Evolutionary conservation across 2,113 vertebrate genomes (phyloP), one percentile per base, ranked within the genome.

Genomic region (Casuarius casuarius): DNA sequence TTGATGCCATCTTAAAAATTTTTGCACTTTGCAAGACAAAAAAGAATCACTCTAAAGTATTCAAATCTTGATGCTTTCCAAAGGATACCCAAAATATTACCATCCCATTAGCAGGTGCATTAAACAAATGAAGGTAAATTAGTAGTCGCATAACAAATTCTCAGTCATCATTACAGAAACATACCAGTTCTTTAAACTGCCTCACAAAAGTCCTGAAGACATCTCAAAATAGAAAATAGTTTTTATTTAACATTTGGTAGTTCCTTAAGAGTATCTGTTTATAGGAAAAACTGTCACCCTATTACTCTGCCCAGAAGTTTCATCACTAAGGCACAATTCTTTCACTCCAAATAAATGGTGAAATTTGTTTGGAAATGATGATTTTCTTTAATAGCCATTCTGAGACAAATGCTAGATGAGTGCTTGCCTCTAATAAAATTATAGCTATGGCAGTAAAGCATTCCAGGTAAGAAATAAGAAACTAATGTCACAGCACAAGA

Each of bases 291-390:
- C 7, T 84, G 26, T 91, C 61, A 62, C 58, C 42, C 8, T 65
- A 16, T 62, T 85, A 87, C 40, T 89, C 68, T 84, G 26, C n/a
- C 72, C 78, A 94, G 78, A 84, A 91, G 65, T 25, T 31, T 76
- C 33, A 86, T 63, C n/a, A 65, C 83, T 71, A 67, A 67, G 49
- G 42, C 65, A 79, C 29, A 76, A 13, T 75, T 89, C 61, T 89
- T 92, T 94, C 85, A 68, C 22, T 84, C 48, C 22, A 59, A 94
- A 92, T 82, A 90, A 97, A 71, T 15, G 59, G 25, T 56, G 46
- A 88, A 42, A 62, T 90, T 76, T 76, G 6, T 58, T 86, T 82
- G 65, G 52, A 75, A 94, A 82, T n/a, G 1, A 28, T 51, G 2
- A 38, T 86, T 93, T 79, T 52, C 52, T 89, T 87, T 66, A 65